phyloP scores from a whole-genome alignment of 37 sponge, comb jelly and placozoan genomes.

The Oopsacas minuta region DNA sequence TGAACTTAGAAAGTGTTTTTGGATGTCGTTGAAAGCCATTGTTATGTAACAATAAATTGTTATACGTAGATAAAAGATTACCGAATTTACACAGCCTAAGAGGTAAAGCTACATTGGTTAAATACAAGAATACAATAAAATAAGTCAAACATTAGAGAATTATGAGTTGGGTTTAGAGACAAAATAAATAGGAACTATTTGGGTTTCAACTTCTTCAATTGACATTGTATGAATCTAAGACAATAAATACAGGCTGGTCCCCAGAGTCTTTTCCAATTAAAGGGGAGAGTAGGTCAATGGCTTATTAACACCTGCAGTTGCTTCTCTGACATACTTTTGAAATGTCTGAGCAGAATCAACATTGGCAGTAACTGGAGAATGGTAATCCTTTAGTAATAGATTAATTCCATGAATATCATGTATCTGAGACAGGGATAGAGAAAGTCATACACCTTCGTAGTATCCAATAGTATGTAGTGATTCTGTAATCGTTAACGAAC shows the following conservation, averaged over 20 bases:
- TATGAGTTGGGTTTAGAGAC: no score
- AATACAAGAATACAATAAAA: no score
- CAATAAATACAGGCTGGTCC: background rate
- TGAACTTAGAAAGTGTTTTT: no score
- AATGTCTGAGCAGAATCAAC: background rate
- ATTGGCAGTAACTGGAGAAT: background rate
- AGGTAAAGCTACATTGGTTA: no score
- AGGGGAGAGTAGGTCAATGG: conserved; percentile 9
- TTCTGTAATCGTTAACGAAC: conserved; percentile 1
- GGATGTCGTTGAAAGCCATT: no score
- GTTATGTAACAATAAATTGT: no score
- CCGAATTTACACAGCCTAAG: no score
- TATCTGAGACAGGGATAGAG: background rate
- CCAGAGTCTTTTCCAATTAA: background rate
- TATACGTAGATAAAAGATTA: no score
- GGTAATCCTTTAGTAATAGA: background rate
- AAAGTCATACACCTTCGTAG: background rate
- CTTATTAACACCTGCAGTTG: background rate
- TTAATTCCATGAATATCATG: conserved; percentile 1
- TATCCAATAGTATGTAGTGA: background rate
- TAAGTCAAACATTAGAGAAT: no score
- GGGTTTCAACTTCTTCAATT: conserved; percentile 9
- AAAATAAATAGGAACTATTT: no score
- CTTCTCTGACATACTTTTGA: background rate
- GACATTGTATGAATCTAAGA: background rate